Evolutionary conservation across 2,113 vertebrate species (phyloP).

Genomic region (Macquaria australasica): DNA sequence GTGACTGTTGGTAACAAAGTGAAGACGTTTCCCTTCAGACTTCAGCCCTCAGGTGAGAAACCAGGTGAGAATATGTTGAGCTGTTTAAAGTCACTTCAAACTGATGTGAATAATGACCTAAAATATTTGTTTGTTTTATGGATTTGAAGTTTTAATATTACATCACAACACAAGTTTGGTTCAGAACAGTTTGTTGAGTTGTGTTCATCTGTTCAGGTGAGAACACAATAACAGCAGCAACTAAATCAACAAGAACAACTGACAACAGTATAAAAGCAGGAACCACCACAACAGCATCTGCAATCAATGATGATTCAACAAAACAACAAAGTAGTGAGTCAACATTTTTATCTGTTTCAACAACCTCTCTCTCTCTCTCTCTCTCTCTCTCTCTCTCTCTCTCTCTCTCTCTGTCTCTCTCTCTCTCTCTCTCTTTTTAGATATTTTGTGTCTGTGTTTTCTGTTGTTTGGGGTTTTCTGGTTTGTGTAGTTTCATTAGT

Average conservation of each 20-base stretch:
- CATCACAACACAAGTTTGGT: neutral
- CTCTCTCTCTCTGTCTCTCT: too few species aligned
- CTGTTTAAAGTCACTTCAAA: constrained; percentile 2
- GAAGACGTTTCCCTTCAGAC: too few species aligned
- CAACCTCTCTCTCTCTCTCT: too few species aligned
- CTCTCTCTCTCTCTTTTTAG: neutral
- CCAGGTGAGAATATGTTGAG: too few species aligned
- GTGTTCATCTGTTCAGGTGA: constrained; percentile 10
- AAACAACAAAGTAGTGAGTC: too few species aligned
- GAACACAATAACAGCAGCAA: neutral
- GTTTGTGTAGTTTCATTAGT: neutral
- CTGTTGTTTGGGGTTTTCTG: neutral
- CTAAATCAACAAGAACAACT: neutral
- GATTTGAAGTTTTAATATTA: neutral
- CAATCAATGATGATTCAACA: neutral
- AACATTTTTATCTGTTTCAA: too few species aligned
- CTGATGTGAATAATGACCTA: neutral
- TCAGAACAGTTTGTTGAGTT: neutral
- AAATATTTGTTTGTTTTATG: neutral
- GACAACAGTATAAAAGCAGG: neutral
- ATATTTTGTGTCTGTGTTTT: neutral
- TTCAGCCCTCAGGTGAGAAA: too few species aligned
- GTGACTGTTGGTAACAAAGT: too few species aligned
- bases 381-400: too few species aligned
- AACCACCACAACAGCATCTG: fast-evolving